Percentiles rank a stretch among this genome's conserved stretches.
Conservation (phyloP, 2,797 vertebrate species). For the Halcyon leucocephala region DNA sequence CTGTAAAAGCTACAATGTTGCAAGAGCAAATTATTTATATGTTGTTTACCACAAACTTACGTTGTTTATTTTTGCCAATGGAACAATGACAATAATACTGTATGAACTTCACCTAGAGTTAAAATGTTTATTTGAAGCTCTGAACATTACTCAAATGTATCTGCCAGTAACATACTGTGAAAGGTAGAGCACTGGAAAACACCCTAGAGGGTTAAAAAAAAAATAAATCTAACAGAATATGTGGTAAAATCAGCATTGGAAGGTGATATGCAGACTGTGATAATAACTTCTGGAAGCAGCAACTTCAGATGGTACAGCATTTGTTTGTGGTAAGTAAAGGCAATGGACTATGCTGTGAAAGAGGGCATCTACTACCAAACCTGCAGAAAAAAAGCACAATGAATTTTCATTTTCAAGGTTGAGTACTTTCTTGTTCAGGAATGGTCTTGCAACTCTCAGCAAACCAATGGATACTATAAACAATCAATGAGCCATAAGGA, state of each 20-base stretch:
- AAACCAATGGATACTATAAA: neutral
- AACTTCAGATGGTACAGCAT: rapidly evolving
- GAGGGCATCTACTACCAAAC: neutral
- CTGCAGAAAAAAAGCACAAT: neutral
- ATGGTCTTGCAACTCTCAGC: neutral
- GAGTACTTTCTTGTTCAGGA: neutral
- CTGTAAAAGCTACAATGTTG: neutral
- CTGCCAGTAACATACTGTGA: neutral
- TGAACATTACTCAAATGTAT: neutral
- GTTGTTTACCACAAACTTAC: neutral
- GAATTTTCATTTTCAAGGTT: neutral
- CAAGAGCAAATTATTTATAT: neutral
- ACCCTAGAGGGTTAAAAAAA: neutral
- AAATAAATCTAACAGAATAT: neutral
- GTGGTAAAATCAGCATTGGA: neutral
- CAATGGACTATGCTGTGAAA: rapidly evolving
- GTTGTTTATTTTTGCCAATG: neutral
- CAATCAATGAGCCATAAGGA: neutral
- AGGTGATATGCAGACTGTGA: neutral
- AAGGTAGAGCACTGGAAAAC: neutral
- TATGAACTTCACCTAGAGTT: neutral
- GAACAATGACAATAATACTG: neutral
- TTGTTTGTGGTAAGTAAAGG: neutral
- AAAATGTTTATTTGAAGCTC: neutral
- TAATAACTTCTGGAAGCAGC: neutral